Conservation (phyloP, 2,113 vertebrate genomes). For the Osmerus eperlanus region DNA sequence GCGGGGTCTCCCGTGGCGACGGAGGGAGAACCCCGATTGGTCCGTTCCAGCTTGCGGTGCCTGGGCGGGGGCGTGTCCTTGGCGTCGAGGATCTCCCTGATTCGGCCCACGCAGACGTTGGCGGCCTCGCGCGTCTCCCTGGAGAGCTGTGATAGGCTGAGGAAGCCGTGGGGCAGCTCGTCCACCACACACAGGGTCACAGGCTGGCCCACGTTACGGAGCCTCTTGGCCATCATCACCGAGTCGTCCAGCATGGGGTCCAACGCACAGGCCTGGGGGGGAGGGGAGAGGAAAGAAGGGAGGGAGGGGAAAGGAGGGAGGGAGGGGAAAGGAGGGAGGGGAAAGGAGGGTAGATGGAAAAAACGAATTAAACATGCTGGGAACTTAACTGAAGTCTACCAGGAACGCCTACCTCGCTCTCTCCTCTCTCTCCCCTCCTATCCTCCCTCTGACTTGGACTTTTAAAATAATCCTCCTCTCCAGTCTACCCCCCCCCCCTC, state of each 20-base stretch:
- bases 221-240: conserved; percentile 86
- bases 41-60: conserved; percentile 77
- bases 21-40: conserved; percentile 35
- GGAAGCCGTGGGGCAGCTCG: conserved; percentile 89
- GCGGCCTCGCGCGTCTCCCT: conserved; percentile 80
- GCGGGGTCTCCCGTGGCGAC: conserved; percentile 35
- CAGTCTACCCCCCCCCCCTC: not conserved
- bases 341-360: conserved; percentile 48
- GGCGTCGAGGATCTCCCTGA: conserved; percentile 72
- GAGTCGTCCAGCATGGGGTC: conserved; percentile 93
- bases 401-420: not conserved
- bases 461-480: not conserved
- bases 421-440: conserved; percentile 21
- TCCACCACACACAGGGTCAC: conserved; percentile 84
- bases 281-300: not conserved
- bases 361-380: no score
- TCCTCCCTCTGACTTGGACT: not conserved
- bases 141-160: conserved; percentile 83
- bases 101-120: conserved; percentile 75
- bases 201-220: conserved; percentile 72
- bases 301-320: conserved; percentile 1
- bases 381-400: no score
- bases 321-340: conserved; percentile 39
- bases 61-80: conserved; percentile 63
- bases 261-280: conserved; percentile 80